Conservation (phyloP, 2,888 invertebrate genomes). For the Acholoe squamosa region DNA sequence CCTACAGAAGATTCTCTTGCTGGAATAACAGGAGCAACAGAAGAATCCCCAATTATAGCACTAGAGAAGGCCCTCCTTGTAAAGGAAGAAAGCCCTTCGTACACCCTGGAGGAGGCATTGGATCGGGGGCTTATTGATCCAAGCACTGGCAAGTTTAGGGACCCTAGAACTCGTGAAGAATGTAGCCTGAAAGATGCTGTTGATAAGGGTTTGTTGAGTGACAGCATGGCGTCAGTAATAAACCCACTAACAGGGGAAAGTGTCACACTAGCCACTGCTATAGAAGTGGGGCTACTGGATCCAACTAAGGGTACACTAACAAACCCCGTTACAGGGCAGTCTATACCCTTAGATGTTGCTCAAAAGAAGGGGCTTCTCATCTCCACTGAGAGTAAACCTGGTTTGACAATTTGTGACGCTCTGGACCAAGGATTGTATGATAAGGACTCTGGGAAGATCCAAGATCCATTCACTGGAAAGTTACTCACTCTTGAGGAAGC, state of each 20-base stretch:
- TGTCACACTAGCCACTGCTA: constrained; percentile 85
- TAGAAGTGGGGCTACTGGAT: constrained; percentile 74
- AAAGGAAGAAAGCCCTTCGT: neutral
- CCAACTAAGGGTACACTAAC: constrained; percentile 70
- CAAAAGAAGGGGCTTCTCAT: constrained; percentile 66
- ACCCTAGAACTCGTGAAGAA: constrained; percentile 5
- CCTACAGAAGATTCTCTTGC: neutral
- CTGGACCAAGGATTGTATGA: constrained; percentile 78
- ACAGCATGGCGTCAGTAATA: constrained; percentile 66
- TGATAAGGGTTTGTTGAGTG: constrained; percentile 19
- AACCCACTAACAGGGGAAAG: constrained; percentile 83
- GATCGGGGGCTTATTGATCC: constrained; percentile 83
- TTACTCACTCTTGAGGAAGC: constrained; percentile 90
- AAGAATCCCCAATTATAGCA: neutral
- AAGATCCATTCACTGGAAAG: constrained; percentile 68
- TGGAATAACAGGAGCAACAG: neutral
- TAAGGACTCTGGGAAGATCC: constrained; percentile 77
- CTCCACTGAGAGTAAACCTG: constrained; percentile 47
- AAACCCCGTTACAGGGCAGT: constrained; percentile 75
- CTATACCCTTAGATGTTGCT: constrained; percentile 74
- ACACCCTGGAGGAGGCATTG: constrained; percentile 71
- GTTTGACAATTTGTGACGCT: constrained; percentile 77
- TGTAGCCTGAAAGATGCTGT: constrained; percentile 28
- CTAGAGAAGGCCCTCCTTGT: neutral
- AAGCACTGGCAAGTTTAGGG: constrained; percentile 80